A percentile compares a stretch with the other conserved stretches of the same genome.
Conservation (phyloP, 2,797 vertebrate species). For the Lophius americanus region DNA sequence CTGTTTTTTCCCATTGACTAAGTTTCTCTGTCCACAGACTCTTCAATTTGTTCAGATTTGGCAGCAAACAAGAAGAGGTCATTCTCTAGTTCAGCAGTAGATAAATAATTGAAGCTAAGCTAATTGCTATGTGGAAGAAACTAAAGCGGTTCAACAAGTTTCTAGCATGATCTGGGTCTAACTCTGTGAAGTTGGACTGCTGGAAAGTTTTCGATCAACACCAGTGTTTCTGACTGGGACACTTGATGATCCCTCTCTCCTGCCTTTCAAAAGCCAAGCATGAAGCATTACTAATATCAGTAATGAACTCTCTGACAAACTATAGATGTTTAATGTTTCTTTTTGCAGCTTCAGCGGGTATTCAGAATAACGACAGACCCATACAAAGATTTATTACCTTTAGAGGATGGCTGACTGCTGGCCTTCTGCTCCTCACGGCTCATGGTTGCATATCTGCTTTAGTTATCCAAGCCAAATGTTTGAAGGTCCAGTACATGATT, state of each 20-base stretch:
- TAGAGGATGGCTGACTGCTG: constrained; percentile 32
- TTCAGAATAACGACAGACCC: constrained; percentile 26
- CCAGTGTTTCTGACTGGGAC: constrained; percentile 31
- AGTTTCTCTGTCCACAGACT: constrained; percentile 35
- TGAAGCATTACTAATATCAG: constrained; percentile 63
- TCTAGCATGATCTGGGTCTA: neutral
- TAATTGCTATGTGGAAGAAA: constrained; percentile 4
- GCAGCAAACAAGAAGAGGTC: neutral
- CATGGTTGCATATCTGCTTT: constrained; percentile 13
- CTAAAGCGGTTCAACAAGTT: constrained; percentile 1
- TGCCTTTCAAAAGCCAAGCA: constrained; percentile 60
- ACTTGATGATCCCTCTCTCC: constrained; percentile 45
- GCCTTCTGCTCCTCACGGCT: constrained; percentile 34
- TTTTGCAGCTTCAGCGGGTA: constrained; percentile 9
- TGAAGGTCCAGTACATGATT: constrained; percentile 44
- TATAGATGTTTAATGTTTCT: constrained; percentile 16
- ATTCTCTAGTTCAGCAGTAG: constrained; percentile 1
- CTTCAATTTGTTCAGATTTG: neutral
- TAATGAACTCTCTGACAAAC: constrained; percentile 40
- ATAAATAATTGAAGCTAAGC: neutral
- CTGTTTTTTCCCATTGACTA: constrained; percentile 61
- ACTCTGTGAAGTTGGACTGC: constrained; percentile 21
- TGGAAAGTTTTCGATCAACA: constrained; percentile 21
- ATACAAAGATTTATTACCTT: constrained; percentile 50
- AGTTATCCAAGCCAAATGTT: constrained; percentile 25